phyloP scores from a whole-genome alignment of 2,113 vertebrate species.

The Triplophysa dalaica region DNA sequence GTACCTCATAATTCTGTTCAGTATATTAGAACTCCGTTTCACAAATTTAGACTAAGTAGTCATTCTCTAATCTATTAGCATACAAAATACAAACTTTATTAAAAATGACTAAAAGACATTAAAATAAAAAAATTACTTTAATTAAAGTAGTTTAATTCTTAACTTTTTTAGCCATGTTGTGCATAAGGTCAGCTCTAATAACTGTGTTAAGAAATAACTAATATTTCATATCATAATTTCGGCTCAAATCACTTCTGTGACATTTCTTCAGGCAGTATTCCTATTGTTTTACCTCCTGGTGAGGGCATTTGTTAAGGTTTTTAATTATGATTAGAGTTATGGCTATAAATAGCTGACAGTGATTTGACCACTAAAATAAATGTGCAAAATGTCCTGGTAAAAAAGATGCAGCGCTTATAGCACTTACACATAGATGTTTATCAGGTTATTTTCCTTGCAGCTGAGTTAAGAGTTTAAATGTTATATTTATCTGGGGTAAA shows the following conservation, averaged over 20 bases:
- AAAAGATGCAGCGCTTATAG: not conserved
- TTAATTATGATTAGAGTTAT: not conserved
- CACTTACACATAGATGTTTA: not conserved
- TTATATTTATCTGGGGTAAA: not conserved
- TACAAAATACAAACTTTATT: not conserved
- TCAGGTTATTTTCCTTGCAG: not conserved
- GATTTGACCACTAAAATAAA: not conserved
- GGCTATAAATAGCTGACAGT: not conserved
- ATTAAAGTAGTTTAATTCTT: not conserved
- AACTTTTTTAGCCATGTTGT: not conserved
- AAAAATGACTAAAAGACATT: not conserved
- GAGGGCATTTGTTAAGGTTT: constrained; percentile 57
- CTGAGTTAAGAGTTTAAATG: not conserved
- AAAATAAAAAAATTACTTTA: not conserved
- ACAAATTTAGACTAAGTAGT: not conserved
- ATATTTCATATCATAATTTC: not conserved
- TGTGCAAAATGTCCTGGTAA: not conserved
- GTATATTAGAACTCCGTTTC: not conserved
- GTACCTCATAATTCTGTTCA: not conserved
- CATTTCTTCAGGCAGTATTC: constrained; percentile 64
- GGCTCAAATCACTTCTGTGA: constrained; percentile 55
- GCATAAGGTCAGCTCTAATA: not conserved
- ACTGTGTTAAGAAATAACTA: not conserved
- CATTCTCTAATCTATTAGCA: not conserved
- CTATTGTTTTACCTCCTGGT: constrained; percentile 57